Base-by-base conservation (phyloP, 2,797 vertebrate species). In the Pagetopsis macropterus region DNA sequence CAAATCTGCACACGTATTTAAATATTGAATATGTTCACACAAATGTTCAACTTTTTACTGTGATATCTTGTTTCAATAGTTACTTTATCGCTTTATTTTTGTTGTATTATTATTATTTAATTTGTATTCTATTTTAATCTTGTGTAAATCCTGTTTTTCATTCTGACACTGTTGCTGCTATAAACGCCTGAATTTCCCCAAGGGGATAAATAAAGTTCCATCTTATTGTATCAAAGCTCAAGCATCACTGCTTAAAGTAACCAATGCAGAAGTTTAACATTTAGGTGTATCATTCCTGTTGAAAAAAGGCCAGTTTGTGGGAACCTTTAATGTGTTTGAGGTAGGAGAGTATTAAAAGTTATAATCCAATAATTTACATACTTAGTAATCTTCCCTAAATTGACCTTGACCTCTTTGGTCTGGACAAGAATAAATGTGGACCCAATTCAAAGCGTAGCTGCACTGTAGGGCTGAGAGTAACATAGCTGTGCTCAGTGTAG, bases 371-470 rank as follows among this genome's bases (percentile, higher is more conserved):
- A 8, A 45, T 19, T 64, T 69, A 45, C 62, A 45, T 17, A 50
- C 17, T 27, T 33, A 19, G 27, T 33, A 19, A 9, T n/a, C 27
- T 63, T 45, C 11, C 33, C 37, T 37, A 37, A 27, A 37, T 37
- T 37, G 6, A 37, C 40, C 27, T 46, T 52, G 12, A 33, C 50
- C 44, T 41, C 40, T 58, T 74, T 31, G 60, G 33, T 57, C 23
- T 60, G 14, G 46, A 43, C 52, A 41, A 65, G 68, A 83, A 70
- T 72, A 77, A 75, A 60, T 12, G 9, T 60, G 62, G 70, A 76
- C 19, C 2, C 9, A 12, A 45, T 63, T 73, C 15, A 72, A 75
- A 78, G 72, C 40, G 78, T 57, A 27, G 64, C 33, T 48, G 23
- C 9, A 61, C 33, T 48, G 19, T 9, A 14, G 41, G 16, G 44